Evolutionary conservation across 2,888 invertebrate genomes (phyloP).

Genomic region (Lasius platythorax): DNA sequence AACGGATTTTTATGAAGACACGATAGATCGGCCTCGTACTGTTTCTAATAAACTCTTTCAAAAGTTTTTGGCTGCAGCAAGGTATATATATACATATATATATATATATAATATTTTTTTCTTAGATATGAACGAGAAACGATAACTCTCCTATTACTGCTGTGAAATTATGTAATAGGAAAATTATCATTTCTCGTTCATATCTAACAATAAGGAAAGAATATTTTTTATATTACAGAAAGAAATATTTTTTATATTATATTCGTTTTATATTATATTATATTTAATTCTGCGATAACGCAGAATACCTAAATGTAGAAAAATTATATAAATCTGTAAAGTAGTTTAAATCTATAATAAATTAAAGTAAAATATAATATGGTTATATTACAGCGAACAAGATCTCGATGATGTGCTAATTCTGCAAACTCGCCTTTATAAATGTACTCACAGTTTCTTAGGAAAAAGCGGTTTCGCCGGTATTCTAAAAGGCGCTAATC

Average conservation of each 20-base stretch:
- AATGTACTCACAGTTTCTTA: constrained; percentile 88
- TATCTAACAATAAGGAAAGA: neutral
- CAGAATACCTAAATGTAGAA: neutral
- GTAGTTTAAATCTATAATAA: neutral
- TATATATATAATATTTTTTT: neutral
- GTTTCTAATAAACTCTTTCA: constrained; percentile 87
- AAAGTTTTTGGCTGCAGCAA: constrained; percentile 88
- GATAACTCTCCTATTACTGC: too few species aligned
- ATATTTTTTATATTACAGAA: neutral
- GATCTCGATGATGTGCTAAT: constrained; percentile 92
- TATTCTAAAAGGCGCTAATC: constrained; percentile 82
- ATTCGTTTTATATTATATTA: neutral
- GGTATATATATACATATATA: constrained; percentile 82
- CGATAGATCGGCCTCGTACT: constrained; percentile 89
- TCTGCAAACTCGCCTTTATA: constrained; percentile 88
- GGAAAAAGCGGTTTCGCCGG: constrained; percentile 87
- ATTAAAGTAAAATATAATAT: constrained; percentile 8
- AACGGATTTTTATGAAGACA: constrained; percentile 92
- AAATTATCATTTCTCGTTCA: neutral
- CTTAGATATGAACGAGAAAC: too few species aligned
- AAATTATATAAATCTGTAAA: neutral
- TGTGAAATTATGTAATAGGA: neutral
- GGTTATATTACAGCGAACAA: constrained; percentile 87
- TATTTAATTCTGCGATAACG: neutral
- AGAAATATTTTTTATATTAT: neutral